Conservation (phyloP, 2,113 vertebrate species). For the Myotis davidii region DNA sequence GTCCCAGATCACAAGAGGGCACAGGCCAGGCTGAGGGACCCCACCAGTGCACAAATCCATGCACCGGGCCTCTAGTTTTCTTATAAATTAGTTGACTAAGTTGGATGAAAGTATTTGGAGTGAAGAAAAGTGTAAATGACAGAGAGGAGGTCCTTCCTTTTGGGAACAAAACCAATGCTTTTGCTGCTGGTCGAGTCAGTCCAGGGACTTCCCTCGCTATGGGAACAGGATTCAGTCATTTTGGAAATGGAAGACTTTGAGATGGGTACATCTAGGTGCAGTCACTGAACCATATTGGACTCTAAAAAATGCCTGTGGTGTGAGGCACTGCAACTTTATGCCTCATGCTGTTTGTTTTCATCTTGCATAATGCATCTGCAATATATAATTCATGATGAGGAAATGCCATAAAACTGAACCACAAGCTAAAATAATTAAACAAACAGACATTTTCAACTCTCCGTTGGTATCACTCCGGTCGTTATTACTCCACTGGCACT, state of each 20-base stretch:
- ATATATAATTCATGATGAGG: constrained; percentile 68
- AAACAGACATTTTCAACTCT: constrained; percentile 55
- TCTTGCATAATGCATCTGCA: constrained; percentile 57
- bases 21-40: no score
- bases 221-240: neutral
- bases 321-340: neutral
- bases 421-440: constrained; percentile 70
- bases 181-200: accelerated
- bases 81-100: neutral
- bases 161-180: neutral
- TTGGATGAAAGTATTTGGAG: neutral
- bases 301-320: neutral
- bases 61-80: neutral
- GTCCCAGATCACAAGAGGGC: no score
- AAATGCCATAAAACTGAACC: constrained; percentile 63
- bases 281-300: neutral
- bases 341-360: constrained; percentile 54
- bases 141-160: neutral
- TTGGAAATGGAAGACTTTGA: neutral
- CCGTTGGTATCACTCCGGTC: neutral
- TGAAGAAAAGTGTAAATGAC: neutral
- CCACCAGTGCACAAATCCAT: no score
- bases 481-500: neutral
- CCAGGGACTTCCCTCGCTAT: neutral
- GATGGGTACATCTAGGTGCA: neutral